Base-by-base conservation (phyloP, 2,797 vertebrate genomes). In the Okamejei kenojei region DNA sequence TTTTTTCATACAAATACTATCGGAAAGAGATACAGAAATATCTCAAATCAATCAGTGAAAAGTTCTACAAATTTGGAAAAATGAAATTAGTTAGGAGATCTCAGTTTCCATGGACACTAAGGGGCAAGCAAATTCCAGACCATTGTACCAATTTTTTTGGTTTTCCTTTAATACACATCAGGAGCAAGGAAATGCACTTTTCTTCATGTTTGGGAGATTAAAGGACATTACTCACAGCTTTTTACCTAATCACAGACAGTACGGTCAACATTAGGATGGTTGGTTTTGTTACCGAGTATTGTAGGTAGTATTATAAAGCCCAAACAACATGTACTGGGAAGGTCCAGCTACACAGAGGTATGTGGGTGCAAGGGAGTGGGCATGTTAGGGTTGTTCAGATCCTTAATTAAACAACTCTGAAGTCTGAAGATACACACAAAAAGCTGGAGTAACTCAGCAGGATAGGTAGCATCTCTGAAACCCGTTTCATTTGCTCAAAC, bases 1-100 rank as follows among this genome's bases (percentile, higher is more conserved):
- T 2, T 78, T 78, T 15, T 35, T 78, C 15, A 38, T 79, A 38
- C 35, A 35, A 15, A 79, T 90, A 79, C 0, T 92, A 68, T 93
- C 7, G 11, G 92, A 58, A 0, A 93, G 93, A 90, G 61, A 0
- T 32, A 35, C 63, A 0, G 54, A 88, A 0, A 2, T 61, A 0
- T 0, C 17, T 0, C 29, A 79, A 93, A 54, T 54, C 23, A 92
- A 93, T 15, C 1, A 23, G 86, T 32, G 23, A 29, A 80, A 58
- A 77, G 93, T 93, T 94, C 92, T 93, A 65, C 63, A 6, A 17
- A 63, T 63, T 86, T 26, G 58, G 23, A 84, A 73, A 73, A 21
- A 5, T 73, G 19, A 74, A n/a, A 68, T 65, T 91, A 82, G 65
- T 71, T 94, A 68, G 58, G 32, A 65, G 80, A 21, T 92, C 21